A percentile compares a stretch with the other conserved stretches of the same genome.
These are phyloP conservation scores for Cydia splendana DNA, from an alignment of 1,140 invertebrate genomes.

Conservation along the genomic window DNA sequence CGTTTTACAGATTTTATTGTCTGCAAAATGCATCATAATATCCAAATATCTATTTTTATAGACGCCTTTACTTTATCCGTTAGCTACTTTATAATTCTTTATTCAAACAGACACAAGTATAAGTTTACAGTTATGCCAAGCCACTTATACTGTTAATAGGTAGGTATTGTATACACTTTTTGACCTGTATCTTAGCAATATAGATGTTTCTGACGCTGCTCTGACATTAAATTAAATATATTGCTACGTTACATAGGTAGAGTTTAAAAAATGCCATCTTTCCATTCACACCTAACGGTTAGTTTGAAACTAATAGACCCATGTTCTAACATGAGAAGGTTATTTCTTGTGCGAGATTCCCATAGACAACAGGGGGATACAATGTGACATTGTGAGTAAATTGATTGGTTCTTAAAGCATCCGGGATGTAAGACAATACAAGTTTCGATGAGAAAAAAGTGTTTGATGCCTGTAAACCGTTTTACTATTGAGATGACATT, in stretches of 20 bases:
- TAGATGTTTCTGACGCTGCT: no score
- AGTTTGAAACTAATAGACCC: neutral
- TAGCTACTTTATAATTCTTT: neutral
- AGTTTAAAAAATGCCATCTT: neutral
- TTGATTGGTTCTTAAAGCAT: neutral
- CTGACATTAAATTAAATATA: no score
- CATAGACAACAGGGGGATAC: neutral
- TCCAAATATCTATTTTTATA: no score
- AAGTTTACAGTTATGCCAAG: no score
- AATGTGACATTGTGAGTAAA: conserved; percentile 3
- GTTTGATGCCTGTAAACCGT: neutral
- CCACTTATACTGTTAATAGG: no score
- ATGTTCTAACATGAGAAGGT: neutral
- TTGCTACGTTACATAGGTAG: no score
- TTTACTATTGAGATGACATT: neutral
- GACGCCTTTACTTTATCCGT: no score
- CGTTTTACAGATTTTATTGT: no score
- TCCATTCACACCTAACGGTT: neutral
- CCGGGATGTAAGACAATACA: neutral
- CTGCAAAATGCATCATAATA: no score
- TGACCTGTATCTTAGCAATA: no score
- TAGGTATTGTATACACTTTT: no score
- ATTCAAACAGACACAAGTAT: no score
- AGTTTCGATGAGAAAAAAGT: neutral
- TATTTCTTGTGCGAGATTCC: neutral